Percentiles rank a stretch among this genome's conserved stretches.
These are phyloP conservation scores for Megaptera novaeangliae DNA, from an alignment of 2,113 vertebrate genomes.

Conservation along the genomic window DNA sequence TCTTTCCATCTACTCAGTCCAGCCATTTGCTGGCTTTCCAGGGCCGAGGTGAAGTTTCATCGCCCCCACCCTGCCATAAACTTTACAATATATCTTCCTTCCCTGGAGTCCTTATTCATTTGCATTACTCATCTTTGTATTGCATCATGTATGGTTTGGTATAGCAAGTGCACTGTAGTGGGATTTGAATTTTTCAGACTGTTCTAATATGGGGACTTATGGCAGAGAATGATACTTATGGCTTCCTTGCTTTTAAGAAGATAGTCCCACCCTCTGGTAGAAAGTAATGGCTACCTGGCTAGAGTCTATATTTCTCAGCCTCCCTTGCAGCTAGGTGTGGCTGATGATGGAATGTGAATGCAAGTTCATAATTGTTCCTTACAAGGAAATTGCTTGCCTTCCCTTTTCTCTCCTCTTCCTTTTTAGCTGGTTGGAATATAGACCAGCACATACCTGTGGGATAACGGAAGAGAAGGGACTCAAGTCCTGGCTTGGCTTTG, in stretches of 20 bases:
- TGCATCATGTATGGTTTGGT: neutral
- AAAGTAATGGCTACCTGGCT: neutral
- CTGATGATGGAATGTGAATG: neutral
- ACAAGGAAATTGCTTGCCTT: neutral
- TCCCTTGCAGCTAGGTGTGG: neutral
- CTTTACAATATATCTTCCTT: neutral
- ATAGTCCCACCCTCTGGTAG: neutral
- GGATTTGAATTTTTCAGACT: neutral
- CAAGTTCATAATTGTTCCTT: neutral
- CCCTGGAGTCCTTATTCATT: neutral
- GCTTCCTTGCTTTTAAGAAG: neutral
- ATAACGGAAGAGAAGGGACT: neutral
- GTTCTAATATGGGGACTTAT: neutral
- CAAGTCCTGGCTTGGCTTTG: neutral
- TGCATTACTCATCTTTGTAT: neutral
- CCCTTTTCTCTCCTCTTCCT: neutral
- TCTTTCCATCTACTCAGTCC: neutral
- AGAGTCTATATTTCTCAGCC: neutral
- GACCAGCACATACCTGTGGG: neutral
- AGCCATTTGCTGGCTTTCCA: neutral
- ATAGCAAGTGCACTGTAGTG: neutral
- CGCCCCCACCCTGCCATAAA: neutral
- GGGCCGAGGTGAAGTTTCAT: neutral
- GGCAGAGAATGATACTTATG: neutral
- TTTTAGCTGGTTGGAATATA: neutral